Evolutionary conservation across 2,888 invertebrate genomes (phyloP).

Genomic region (Apamea monoglypha): DNA sequence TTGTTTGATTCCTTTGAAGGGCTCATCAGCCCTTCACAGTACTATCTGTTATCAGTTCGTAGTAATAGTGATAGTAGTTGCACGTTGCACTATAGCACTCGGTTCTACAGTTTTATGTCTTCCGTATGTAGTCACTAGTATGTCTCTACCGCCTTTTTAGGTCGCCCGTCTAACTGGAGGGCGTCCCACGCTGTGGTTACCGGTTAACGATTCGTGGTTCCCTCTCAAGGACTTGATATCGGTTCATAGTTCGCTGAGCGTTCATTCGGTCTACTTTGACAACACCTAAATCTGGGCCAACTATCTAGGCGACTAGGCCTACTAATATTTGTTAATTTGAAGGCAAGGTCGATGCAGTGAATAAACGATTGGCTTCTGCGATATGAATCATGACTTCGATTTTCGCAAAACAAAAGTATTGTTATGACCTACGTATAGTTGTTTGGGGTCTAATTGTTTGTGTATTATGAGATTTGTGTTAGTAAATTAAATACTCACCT

Average conservation of each 20-base stretch:
- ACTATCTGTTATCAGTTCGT: too few species aligned
- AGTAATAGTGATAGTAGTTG: too few species aligned
- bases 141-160: too few species aligned
- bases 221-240: not conserved
- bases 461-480: not conserved
- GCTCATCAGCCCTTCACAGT: too few species aligned
- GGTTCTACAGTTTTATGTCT: too few species aligned
- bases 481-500: not conserved
- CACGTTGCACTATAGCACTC: too few species aligned
- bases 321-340: constrained; percentile 1
- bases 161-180: too few species aligned
- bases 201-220: too few species aligned
- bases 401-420: not conserved
- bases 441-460: not conserved
- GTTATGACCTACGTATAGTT: not conserved
- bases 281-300: constrained; percentile 4
- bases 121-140: too few species aligned
- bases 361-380: not conserved
- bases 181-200: too few species aligned
- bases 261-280: not conserved
- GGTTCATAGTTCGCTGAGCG: not conserved
- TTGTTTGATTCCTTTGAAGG: too few species aligned
- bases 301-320: not conserved
- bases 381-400: not conserved
- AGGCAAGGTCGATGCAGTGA: not conserved